Evolutionary conservation across 2,113 vertebrate genomes (phyloP).

Genomic region (Gymnorhina tibicen): DNA sequence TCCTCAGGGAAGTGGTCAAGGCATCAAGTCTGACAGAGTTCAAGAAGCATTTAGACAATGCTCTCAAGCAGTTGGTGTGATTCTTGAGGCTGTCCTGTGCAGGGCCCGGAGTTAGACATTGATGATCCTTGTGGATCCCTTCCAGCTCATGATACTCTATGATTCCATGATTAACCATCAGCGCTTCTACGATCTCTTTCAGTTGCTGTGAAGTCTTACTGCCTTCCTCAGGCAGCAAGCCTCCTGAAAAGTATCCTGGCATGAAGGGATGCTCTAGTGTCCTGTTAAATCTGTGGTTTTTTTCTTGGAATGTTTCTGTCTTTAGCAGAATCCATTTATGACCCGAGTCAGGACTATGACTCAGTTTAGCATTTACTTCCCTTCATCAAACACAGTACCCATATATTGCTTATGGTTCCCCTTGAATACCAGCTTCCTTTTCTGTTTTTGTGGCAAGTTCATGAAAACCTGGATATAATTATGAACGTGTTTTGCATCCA

Average conservation of each 20-base stretch:
- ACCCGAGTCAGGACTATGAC: not conserved
- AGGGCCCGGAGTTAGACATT: not conserved
- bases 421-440: not conserved
- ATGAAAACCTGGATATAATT: not conserved
- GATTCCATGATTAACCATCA: fast-evolving
- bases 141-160: not conserved
- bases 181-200: not conserved
- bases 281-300: not conserved
- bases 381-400: not conserved
- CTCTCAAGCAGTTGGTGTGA: not conserved
- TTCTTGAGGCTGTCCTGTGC: not conserved
- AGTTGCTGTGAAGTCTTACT: not conserved
- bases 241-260: not conserved
- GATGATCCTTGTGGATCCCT: not conserved
- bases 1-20: fast-evolving
- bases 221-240: not conserved
- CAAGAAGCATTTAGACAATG: not conserved
- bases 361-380: not conserved
- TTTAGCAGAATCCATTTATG: not conserved
- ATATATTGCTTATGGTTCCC: not conserved
- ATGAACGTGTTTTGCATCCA: not conserved
- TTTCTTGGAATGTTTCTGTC: not conserved
- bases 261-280: not conserved
- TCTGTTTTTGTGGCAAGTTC: not conserved
- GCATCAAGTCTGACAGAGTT: not conserved